Percentiles rank a stretch among this genome's conserved stretches.
These are phyloP conservation scores for Heterohyrax brucei DNA, from an alignment of 2,797 vertebrate genomes.

Conservation along the genomic window DNA sequence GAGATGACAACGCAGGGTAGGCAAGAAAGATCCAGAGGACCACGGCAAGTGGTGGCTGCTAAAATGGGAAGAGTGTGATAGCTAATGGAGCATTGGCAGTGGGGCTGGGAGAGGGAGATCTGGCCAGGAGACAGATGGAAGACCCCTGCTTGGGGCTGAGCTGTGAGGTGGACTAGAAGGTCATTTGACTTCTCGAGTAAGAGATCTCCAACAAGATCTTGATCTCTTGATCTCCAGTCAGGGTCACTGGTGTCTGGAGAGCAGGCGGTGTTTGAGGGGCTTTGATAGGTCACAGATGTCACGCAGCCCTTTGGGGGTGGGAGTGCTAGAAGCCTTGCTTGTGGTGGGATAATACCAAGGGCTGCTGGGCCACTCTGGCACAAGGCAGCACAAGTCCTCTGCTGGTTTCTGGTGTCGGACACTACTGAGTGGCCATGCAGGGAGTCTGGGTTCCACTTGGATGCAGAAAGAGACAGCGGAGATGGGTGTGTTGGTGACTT, in stretches of 20 bases:
- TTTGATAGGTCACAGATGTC: not conserved
- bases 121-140: not conserved
- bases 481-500: not conserved
- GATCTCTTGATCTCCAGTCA: not conserved
- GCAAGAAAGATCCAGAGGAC: not conserved
- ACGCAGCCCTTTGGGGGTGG: constrained; percentile 1
- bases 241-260: constrained; percentile 1
- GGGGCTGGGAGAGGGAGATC: not conserved
- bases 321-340: not conserved
- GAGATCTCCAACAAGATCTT: no score
- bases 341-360: not conserved
- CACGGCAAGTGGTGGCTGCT: not conserved
- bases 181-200: not conserved
- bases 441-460: not conserved
- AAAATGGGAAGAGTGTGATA: not conserved
- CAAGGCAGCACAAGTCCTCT: not conserved
- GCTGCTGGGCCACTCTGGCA: not conserved
- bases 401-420: not conserved
- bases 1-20: not conserved
- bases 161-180: not conserved
- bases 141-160: constrained; percentile 9
- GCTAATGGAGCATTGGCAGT: not conserved
- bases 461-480: not conserved
- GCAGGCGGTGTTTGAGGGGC: not conserved
- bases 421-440: not conserved